phyloP scores from a whole-genome alignment of 2,113 vertebrate species.

The Coracopsis vasa region DNA sequence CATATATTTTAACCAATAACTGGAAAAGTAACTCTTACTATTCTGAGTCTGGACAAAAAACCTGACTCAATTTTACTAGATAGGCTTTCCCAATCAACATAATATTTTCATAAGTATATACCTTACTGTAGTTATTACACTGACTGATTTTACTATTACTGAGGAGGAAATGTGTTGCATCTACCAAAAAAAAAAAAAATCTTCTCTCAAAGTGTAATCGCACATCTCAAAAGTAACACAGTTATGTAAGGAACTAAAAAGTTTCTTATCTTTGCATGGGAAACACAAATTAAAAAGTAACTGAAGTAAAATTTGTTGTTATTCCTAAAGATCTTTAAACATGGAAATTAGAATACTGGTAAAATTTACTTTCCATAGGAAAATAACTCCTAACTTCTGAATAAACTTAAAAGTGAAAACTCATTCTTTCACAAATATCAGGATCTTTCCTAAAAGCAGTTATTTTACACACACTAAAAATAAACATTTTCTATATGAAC shows the following conservation, averaged over 20 bases:
- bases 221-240: not conserved
- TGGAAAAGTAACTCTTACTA: not conserved
- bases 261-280: not conserved
- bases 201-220: not conserved
- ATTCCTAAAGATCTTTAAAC: not conserved
- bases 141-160: not conserved
- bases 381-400: not conserved
- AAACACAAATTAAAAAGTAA: not conserved
- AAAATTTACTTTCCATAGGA: not conserved
- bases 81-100: not conserved
- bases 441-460: not conserved
- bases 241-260: not conserved
- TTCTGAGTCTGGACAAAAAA: not conserved
- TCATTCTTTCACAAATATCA: not conserved
- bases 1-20: not conserved
- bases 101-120: not conserved
- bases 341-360: not conserved
- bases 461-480: not conserved
- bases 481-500: fast-evolving
- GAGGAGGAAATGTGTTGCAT: not conserved
- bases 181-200: not conserved
- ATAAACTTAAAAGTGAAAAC: not conserved
- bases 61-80: not conserved
- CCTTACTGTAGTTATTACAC: not conserved
- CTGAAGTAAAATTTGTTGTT: not conserved